phyloP scores from a whole-genome alignment of 2,797 vertebrate species.

The Molothrus ater region DNA sequence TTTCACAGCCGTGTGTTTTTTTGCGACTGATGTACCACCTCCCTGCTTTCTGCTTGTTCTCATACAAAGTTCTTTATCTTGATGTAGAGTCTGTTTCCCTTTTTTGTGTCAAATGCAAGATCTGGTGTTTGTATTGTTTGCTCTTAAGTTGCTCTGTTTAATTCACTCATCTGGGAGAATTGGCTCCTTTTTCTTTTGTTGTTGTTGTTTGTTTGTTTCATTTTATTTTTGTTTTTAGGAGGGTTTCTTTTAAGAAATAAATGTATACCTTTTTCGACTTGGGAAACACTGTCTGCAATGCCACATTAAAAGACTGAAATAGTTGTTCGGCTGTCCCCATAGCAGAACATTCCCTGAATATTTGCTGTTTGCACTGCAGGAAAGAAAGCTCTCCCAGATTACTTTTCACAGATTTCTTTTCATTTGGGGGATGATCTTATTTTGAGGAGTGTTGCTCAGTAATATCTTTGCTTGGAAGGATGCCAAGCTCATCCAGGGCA shows the following conservation, averaged over 20 bases:
- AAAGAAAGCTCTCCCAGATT: neutral
- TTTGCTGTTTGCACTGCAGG: neutral
- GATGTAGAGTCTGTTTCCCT: neutral
- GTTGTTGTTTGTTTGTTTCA: neutral
- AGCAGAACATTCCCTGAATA: neutral
- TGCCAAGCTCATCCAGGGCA: constrained; percentile 52
- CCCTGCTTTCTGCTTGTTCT: neutral
- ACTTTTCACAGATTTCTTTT: neutral
- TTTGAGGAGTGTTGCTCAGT: constrained; percentile 15
- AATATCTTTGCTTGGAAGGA: constrained; percentile 23
- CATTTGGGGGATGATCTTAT: neutral
- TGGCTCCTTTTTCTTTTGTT: neutral
- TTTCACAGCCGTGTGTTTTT: constrained; percentile 28
- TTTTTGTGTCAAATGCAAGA: neutral
- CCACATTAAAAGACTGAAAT: neutral
- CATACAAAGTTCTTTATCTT: neutral
- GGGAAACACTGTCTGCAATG: neutral
- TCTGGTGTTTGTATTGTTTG: neutral
- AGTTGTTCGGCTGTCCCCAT: neutral
- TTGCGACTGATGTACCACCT: neutral
- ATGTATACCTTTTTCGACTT: neutral
- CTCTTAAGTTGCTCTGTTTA: neutral
- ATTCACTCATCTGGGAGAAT: neutral
- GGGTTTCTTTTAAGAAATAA: neutral
- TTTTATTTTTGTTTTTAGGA: neutral